Evolutionary conservation across 2,888 invertebrate species (phyloP).

Genomic region (Metellina segmentata): DNA sequence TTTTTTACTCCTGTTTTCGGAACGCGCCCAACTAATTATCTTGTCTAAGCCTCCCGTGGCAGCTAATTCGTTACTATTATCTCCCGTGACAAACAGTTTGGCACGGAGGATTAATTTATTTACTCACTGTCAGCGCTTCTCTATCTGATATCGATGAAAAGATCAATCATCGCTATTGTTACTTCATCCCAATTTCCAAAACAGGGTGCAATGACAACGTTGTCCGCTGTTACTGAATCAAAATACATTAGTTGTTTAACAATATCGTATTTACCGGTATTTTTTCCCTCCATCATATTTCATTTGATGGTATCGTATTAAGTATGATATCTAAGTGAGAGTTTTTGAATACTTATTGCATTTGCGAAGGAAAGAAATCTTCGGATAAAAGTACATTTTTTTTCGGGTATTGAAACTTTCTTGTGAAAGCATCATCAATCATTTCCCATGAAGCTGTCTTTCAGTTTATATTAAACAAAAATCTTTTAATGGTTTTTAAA

Average conservation of each 20-base stretch:
- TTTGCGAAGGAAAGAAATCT: too few species aligned
- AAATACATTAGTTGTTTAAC: neutral
- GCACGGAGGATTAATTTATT: slow-evolving; percentile 11
- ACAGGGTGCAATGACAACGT: neutral
- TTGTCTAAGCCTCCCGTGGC: neutral
- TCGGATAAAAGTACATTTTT: too few species aligned
- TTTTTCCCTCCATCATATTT: too few species aligned
- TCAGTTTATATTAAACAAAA: too few species aligned
- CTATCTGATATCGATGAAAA: slow-evolving; percentile 4
- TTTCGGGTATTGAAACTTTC: too few species aligned
- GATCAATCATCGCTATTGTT: slow-evolving; percentile 11
- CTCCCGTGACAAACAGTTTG: slow-evolving; percentile 28
- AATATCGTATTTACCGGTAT: too few species aligned
- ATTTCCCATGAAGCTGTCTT: too few species aligned
- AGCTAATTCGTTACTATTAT: slow-evolving; percentile 8
- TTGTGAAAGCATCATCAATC: too few species aligned
- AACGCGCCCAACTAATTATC: slow-evolving; percentile 4
- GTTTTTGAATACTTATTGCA: too few species aligned
- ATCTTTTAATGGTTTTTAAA: too few species aligned
- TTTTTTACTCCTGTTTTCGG: neutral
- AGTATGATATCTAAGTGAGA: too few species aligned
- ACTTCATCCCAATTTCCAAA: neutral
- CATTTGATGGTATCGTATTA: too few species aligned
- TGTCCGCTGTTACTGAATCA: neutral
- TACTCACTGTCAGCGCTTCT: neutral